phyloP scores from a whole-genome alignment of 1,140 invertebrate species.

The Habropoda laboriosa region DNA sequence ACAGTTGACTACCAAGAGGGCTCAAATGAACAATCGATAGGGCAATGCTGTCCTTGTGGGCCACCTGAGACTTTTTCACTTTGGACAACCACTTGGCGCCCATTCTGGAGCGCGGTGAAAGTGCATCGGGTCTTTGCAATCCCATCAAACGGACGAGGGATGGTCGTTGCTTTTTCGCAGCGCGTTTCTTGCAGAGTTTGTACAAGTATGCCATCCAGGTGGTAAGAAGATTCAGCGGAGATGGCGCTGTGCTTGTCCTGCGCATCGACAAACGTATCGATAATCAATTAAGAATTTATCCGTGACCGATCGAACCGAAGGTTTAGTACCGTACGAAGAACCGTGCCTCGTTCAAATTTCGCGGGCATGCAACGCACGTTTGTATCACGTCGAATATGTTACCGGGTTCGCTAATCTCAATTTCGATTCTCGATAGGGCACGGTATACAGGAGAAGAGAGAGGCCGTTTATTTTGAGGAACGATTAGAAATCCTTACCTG shows the following conservation, averaged over 20 bases:
- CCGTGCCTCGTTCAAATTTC: background rate
- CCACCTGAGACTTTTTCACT: conserved; percentile 90
- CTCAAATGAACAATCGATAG: conserved; percentile 89
- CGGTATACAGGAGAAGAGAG: background rate
- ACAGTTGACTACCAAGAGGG: conserved; percentile 91
- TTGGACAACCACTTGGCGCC: conserved; percentile 93
- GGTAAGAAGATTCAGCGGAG: conserved; percentile 97
- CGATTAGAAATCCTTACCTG: conserved; percentile 76
- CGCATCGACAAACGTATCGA: conserved; percentile 38
- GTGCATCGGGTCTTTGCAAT: conserved; percentile 83
- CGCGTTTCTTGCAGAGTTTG: conserved; percentile 88
- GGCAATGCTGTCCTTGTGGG: conserved; percentile 89
- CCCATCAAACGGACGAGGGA: conserved; percentile 92
- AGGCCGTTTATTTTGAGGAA: background rate
- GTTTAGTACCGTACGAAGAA: background rate
- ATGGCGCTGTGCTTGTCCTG: conserved; percentile 97
- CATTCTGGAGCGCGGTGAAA: conserved; percentile 91
- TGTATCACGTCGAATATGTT: background rate
- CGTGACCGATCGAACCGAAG: background rate
- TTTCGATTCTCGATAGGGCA: background rate
- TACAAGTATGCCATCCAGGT: conserved; percentile 94
- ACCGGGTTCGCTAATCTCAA: background rate
- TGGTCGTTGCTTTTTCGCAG: conserved; percentile 88
- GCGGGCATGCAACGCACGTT: background rate
- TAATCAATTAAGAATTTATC: conserved; percentile 41